phyloP scores from a whole-genome alignment of 2,113 vertebrate genomes.

The Fregetta grallaria region DNA sequence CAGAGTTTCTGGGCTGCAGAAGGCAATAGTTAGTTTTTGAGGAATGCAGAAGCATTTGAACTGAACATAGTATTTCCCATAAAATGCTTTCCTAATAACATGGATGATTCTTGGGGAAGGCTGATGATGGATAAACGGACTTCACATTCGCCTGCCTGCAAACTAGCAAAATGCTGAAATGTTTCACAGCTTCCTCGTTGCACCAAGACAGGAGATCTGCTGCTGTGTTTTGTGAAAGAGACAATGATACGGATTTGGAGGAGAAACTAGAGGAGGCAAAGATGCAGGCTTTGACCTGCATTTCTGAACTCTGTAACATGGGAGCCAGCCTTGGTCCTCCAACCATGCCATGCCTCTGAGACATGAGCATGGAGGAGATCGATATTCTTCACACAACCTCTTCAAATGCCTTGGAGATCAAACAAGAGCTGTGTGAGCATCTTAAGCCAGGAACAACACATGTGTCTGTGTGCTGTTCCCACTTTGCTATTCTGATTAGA shows the following conservation, averaged over 20 bases:
- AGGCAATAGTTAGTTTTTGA: background rate
- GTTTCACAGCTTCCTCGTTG: accelerated
- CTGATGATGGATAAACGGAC: background rate
- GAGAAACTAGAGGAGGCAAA: background rate
- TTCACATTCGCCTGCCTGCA: background rate
- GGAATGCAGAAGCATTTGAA: background rate
- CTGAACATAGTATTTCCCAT: background rate
- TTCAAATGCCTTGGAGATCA: background rate
- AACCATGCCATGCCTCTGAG: background rate
- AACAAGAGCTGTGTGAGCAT: accelerated
- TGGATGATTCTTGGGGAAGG: background rate
- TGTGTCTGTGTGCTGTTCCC: background rate
- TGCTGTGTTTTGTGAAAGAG: background rate
- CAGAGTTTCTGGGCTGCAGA: background rate
- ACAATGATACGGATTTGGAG: background rate
- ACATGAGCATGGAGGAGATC: background rate
- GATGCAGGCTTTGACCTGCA: background rate
- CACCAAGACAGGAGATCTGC: background rate
- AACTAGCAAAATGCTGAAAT: background rate
- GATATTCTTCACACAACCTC: background rate
- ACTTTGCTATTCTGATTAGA: background rate
- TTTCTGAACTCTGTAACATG: background rate
- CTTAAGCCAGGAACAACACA: background rate
- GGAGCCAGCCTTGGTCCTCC: background rate
- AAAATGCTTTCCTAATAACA: background rate